Percentiles rank a stretch among this genome's conserved stretches.
These are phyloP conservation scores for Cerastoderma edule DNA, from an alignment of 2,888 invertebrate species.

Conservation along the genomic window DNA sequence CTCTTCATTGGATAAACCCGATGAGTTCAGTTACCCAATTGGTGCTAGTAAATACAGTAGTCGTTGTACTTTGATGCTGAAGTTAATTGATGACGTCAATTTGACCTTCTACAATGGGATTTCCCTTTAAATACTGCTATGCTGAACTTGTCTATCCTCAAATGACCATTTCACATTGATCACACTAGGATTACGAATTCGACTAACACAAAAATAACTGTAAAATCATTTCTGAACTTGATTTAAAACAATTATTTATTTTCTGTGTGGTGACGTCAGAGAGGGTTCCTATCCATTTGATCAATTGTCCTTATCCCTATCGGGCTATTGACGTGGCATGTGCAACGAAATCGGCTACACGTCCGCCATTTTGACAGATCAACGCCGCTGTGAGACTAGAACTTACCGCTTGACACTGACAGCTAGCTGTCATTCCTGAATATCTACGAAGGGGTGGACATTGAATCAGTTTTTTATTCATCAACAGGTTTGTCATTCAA, in stretches of 20 bases:
- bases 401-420: too few species aligned
- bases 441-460: neutral
- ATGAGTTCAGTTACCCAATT: too few species aligned
- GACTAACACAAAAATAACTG: neutral
- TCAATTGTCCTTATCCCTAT: conserved; percentile 62
- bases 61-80: neutral
- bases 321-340: conserved; percentile 79
- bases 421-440: neutral
- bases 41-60: too few species aligned
- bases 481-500: neutral
- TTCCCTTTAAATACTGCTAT: too few species aligned
- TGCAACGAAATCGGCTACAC: conserved; percentile 75
- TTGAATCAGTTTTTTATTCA: neutral
- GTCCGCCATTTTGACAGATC: conserved; percentile 75
- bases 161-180: too few species aligned
- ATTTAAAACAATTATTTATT: neutral
- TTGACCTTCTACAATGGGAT: neutral
- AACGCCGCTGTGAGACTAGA: conserved; percentile 27
- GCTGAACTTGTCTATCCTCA: too few species aligned
- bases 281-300: neutral
- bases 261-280: conserved; percentile 22
- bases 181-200: too few species aligned
- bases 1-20: too few species aligned
- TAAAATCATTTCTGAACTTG: neutral
- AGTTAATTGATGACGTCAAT: neutral